Conservation (phyloP, 2,797 vertebrate genomes). For the Martes flavigula region DNA sequence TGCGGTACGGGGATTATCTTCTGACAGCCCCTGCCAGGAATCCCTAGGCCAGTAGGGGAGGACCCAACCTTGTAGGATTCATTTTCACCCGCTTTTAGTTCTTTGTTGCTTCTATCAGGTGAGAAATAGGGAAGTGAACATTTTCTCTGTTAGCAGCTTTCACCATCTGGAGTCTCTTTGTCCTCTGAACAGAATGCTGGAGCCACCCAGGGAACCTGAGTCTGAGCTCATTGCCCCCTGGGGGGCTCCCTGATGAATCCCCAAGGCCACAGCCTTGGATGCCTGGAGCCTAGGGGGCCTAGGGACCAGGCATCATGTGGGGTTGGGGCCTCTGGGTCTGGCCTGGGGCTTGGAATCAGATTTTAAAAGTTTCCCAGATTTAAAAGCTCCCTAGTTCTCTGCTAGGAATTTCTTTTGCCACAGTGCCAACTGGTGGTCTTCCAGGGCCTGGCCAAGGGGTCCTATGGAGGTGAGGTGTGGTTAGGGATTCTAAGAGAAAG, state of each 20-base stretch:
- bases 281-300: neutral
- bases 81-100: too few species aligned
- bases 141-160: neutral
- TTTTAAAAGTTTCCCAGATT: neutral
- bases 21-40: too few species aligned
- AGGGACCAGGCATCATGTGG: neutral
- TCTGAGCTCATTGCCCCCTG: neutral
- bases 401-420: neutral
- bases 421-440: neutral
- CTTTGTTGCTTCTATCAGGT: neutral
- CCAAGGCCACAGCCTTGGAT: neutral
- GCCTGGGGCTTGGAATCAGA: neutral
- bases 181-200: neutral
- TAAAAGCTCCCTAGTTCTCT: neutral
- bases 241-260: neutral
- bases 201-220: neutral
- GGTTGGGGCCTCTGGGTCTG: neutral
- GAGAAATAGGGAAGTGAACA: neutral
- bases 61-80: neutral
- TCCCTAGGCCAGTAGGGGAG: too few species aligned
- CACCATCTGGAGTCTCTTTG: neutral
- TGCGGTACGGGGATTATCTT: rapidly evolving
- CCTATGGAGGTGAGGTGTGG: neutral
- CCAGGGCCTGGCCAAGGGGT: neutral
- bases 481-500: neutral